Percentiles rank a stretch among this genome's conserved stretches.
These are phyloP conservation scores for Mesoclemmys tuberculata DNA, from an alignment of 2,113 vertebrate genomes.

Conservation along the genomic window DNA sequence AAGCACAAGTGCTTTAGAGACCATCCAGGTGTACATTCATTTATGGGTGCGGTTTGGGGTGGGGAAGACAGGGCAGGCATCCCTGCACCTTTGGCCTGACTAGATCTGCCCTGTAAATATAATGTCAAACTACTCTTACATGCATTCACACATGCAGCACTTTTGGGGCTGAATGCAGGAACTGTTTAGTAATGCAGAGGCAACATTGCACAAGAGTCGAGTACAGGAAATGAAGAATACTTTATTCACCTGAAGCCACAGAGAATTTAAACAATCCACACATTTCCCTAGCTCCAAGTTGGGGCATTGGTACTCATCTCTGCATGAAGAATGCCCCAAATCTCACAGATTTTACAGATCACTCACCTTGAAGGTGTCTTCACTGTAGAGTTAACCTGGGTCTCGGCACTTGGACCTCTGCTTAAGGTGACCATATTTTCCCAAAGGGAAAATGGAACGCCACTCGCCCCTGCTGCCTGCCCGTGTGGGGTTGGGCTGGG, in stretches of 20 bases:
- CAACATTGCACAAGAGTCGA: neutral
- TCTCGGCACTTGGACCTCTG: no score
- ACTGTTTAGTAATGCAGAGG: neutral
- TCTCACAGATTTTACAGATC: neutral
- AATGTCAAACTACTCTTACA: no score
- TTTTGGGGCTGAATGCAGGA: neutral
- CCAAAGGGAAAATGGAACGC: no score
- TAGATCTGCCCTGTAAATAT: no score
- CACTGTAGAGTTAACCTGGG: no score
- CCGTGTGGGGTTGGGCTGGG: no score
- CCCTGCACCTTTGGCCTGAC: no score
- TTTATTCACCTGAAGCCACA: neutral
- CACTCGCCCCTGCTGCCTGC: no score
- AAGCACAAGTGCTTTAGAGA: neutral
- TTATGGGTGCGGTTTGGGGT: no score
- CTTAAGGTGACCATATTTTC: no score
- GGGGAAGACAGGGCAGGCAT: no score
- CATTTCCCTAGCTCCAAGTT: neutral
- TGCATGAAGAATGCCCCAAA: neutral
- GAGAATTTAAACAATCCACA: neutral
- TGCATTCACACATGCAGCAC: no score
- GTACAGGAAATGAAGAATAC: neutral
- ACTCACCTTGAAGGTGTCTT: accelerated
- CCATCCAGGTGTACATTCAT: neutral
- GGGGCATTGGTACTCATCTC: accelerated